These are phyloP conservation scores for Apamea crenata DNA, from an alignment of 2,888 invertebrate species.

Conservation along the genomic window DNA sequence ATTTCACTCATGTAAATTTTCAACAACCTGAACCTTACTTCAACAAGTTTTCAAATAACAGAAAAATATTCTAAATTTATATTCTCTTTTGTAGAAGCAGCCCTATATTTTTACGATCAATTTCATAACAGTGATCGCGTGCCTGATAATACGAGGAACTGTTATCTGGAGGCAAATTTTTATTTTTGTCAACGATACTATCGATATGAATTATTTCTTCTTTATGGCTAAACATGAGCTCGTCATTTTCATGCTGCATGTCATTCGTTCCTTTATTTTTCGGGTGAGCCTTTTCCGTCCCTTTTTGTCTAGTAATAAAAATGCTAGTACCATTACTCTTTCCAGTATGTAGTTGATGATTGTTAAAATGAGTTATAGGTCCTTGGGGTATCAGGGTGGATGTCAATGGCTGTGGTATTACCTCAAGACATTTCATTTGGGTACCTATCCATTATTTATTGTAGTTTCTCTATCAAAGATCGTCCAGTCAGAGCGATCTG, in stretches of 20 bases:
- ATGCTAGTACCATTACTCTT: slow-evolving; percentile 5
- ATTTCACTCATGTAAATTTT: too few relatives aligned
- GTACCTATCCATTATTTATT: background rate
- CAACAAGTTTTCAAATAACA: background rate
- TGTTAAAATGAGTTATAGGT: background rate
- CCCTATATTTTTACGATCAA: slow-evolving; percentile 60
- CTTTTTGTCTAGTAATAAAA: background rate
- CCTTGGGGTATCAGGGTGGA: background rate
- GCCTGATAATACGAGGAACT: slow-evolving; percentile 60
- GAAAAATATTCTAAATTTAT: too few relatives aligned
- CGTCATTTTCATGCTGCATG: slow-evolving; percentile 25
- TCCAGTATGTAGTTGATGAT: background rate
- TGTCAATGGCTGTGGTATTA: background rate
- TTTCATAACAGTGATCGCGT: slow-evolving; percentile 66
- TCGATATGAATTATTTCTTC: slow-evolving; percentile 25
- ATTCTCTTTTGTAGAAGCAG: slow-evolving; percentile 20
- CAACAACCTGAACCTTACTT: background rate
- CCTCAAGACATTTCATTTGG: background rate
- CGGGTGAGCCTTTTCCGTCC: background rate
- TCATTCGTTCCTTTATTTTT: slow-evolving; percentile 6
- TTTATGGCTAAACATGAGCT: slow-evolving; percentile 25
- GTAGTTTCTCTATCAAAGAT: background rate
- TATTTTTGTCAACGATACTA: slow-evolving; percentile 48
- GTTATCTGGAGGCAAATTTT: slow-evolving; percentile 48
- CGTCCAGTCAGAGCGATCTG: background rate